Evolutionary conservation across 2,888 invertebrate species (phyloP).

Genomic region (Drosophila multiciliata): DNA sequence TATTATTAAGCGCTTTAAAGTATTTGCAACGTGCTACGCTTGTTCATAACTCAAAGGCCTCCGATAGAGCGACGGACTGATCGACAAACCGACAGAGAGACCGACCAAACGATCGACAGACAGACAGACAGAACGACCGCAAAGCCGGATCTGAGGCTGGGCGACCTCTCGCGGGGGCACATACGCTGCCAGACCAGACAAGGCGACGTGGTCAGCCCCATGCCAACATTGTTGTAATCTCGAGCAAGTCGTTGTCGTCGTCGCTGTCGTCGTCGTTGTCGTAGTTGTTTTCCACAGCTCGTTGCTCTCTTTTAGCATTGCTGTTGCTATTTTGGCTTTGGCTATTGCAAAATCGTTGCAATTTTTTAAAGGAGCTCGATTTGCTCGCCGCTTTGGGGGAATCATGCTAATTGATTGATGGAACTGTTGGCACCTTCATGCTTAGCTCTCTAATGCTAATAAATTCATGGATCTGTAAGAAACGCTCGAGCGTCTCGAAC

Average conservation of each 20-base stretch:
- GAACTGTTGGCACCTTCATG: conserved; percentile 71
- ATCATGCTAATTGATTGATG: conserved; percentile 70
- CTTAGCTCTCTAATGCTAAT: conserved; percentile 64
- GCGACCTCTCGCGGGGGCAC: conserved; percentile 76
- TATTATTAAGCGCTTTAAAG: conserved; percentile 75
- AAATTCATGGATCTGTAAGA: conserved; percentile 61
- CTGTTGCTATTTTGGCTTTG: conserved; percentile 16
- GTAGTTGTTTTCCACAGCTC: conserved; percentile 14
- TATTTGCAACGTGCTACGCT: conserved; percentile 65
- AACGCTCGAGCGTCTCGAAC: conserved; percentile 60
- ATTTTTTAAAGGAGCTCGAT: conserved; percentile 12
- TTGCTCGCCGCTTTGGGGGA: conserved; percentile 19
- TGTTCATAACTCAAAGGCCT: conserved; percentile 58
- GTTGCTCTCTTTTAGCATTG: conserved; percentile 34
- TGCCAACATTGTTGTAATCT: conserved; percentile 42
- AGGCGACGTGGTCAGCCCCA: conserved; percentile 68
- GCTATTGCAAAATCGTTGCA: conserved; percentile 61
- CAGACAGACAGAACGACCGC: conserved; percentile 38
- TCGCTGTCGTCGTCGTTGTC: background rate
- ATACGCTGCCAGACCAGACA: conserved; percentile 62
- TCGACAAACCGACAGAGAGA: conserved; percentile 12
- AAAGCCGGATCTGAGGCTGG: conserved; percentile 71
- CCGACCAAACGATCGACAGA: conserved; percentile 10
- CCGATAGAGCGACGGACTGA: conserved; percentile 29
- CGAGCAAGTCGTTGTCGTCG: conserved; percentile 35